Percentiles rank a stretch among this genome's conserved stretches.
Evolutionary conservation across 1,140 invertebrate genomes (phyloP).

Genomic region (Leptopilina clavipes): DNA sequence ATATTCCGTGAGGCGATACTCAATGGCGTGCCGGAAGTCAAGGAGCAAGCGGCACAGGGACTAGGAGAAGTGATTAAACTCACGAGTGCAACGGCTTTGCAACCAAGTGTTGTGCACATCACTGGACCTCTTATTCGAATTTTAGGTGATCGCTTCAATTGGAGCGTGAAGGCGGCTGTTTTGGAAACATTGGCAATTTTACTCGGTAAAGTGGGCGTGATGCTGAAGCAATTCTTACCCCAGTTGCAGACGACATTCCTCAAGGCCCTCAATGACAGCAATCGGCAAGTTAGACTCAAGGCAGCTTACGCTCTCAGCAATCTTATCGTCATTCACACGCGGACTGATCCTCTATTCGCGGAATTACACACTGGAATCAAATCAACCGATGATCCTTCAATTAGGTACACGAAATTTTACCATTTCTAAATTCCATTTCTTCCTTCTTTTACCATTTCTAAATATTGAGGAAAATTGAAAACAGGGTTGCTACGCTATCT

Average conservation of each 20-base stretch:
- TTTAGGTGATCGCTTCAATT: conserved; percentile 95
- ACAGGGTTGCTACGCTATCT: too few relatives aligned
- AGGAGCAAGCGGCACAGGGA: conserved; percentile 95
- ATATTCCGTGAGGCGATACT: conserved; percentile 97
- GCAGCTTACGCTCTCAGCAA: conserved; percentile 91
- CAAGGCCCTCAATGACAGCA: conserved; percentile 92
- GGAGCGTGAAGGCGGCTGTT: conserved; percentile 96
- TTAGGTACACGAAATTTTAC: conserved; percentile 76
- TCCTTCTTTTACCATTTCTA: too few relatives aligned
- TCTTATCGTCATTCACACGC: conserved; percentile 92
- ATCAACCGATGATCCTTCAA: conserved; percentile 86
- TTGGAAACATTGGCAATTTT: conserved; percentile 94
- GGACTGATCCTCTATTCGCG: conserved; percentile 90
- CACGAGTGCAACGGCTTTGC: conserved; percentile 89
- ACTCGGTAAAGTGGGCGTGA: conserved; percentile 91
- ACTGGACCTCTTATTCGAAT: conserved; percentile 98
- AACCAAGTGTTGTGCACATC: conserved; percentile 96
- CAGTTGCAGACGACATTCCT: conserved; percentile 98
- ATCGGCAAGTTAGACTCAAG: conserved; percentile 90
- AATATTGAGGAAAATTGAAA: too few relatives aligned
- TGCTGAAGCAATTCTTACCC: conserved; percentile 97
- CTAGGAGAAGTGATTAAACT: conserved; percentile 93
- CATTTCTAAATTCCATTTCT: too few relatives aligned
- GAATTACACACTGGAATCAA: conserved; percentile 93
- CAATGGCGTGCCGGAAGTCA: conserved; percentile 94